A percentile compares a stretch with the other conserved stretches of the same genome.
Conservation (phyloP, 37 sponge, comb jelly and placozoan genomes). For the Theonella swinhoei region DNA sequence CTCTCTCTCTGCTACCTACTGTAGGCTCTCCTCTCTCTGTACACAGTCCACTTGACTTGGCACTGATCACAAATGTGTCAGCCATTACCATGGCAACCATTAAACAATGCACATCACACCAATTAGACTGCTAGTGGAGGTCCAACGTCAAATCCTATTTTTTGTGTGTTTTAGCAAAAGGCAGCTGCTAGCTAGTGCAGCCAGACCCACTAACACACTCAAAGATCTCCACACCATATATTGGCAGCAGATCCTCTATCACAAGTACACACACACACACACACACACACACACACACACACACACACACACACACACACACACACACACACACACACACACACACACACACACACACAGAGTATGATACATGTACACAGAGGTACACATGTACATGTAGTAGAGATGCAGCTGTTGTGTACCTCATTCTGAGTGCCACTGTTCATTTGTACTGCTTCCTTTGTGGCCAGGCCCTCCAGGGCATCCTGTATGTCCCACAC, state of each 20-base stretch:
- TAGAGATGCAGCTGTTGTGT: no score
- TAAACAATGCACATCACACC: no score
- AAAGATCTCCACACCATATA: background rate
- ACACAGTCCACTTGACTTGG: no score
- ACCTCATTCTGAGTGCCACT: slow-evolving; percentile 32
- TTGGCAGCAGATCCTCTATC: background rate
- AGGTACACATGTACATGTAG: no score
- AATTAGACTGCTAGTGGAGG: no score
- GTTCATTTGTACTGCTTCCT: slow-evolving; percentile 57
- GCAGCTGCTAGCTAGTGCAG: no score
- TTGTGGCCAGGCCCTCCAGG: slow-evolving; percentile 60
- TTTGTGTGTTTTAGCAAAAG: background rate
- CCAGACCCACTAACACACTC: background rate
- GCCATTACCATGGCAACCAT: no score
- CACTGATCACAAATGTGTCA: no score
- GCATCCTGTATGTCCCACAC: slow-evolving; percentile 75
- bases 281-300: slow-evolving; percentile 28
- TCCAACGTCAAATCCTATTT: no score
- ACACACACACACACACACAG: no score
- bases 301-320: slow-evolving; percentile 24
- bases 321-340: background rate
- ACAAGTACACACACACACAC: background rate
- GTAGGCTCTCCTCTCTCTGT: no score
- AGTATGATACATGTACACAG: background rate
- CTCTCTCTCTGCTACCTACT: no score